Evolutionary conservation across 2,888 invertebrate genomes (phyloP).

Genomic region (Caenorhabditis doughertyi): DNA sequence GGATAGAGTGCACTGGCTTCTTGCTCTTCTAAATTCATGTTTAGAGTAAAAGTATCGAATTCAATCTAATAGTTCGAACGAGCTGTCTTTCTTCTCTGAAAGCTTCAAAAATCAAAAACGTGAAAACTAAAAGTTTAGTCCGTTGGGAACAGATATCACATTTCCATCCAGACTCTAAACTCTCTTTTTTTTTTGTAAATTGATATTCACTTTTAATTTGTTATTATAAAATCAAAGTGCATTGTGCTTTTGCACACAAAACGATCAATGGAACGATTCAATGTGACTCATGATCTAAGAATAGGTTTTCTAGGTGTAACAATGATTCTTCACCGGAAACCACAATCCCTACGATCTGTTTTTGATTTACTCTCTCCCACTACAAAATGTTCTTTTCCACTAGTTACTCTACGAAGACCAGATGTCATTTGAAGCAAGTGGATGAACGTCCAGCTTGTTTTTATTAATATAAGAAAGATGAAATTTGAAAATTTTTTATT

Average conservation of each 20-base stretch:
- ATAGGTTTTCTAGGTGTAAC: not conserved
- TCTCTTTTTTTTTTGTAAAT: slow-evolving; percentile 21
- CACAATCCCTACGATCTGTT: slow-evolving; percentile 6
- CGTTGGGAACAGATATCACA: slow-evolving; percentile 4
- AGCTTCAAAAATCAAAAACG: slow-evolving; percentile 20
- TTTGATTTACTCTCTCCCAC: slow-evolving; percentile 8
- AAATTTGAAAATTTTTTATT: no score
- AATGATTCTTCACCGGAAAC: not conserved
- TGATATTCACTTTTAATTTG: not conserved
- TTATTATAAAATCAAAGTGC: slow-evolving; percentile 13
- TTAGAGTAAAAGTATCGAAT: not conserved
- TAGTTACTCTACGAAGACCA: slow-evolving; percentile 37
- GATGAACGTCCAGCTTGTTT: not conserved
- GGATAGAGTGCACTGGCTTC: no score
- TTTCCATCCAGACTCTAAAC: slow-evolving; percentile 29
- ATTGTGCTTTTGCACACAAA: not conserved
- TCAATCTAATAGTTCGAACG: not conserved
- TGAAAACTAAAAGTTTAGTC: not conserved
- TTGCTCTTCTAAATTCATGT: not conserved
- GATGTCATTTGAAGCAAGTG: slow-evolving; percentile 18
- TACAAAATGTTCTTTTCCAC: not conserved
- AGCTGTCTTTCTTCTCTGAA: not conserved
- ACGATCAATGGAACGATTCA: not conserved
- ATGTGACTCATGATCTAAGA: not conserved
- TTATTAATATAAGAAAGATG: no score